Percentiles rank a stretch among this genome's conserved stretches.
Evolutionary conservation across 2,797 vertebrate genomes (phyloP).

Genomic region (Lepilemur septentrionalis): DNA sequence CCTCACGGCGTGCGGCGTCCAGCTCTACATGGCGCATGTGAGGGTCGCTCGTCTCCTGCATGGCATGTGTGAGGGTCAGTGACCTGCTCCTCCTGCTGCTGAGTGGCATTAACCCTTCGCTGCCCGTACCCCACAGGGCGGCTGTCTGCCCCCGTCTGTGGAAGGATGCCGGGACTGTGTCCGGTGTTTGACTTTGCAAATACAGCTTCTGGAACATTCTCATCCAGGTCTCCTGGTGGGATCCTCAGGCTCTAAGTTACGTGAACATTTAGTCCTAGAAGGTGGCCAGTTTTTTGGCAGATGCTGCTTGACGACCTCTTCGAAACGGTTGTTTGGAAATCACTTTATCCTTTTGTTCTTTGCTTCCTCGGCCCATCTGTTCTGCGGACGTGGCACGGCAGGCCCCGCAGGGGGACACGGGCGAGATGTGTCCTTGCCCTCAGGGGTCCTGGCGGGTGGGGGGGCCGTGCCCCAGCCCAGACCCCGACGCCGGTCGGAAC

Average conservation of each 20-base stretch:
- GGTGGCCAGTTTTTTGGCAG: fast-evolving
- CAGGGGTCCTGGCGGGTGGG: fast-evolving
- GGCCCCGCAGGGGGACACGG: fast-evolving
- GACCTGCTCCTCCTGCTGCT: fast-evolving
- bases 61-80: no score
- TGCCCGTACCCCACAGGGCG: fast-evolving
- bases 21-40: no score
- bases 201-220: neutral
- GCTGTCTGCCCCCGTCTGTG: neutral
- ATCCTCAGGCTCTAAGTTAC: neutral
- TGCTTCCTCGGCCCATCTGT: neutral
- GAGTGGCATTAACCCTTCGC: no score
- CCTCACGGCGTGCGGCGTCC: no score
- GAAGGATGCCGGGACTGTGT: fast-evolving
- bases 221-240: neutral
- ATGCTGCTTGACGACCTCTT: neutral
- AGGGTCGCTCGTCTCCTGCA: no score
- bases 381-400: fast-evolving
- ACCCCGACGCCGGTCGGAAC: fast-evolving
- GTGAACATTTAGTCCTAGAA: neutral
- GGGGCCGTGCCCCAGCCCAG: fast-evolving
- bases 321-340: neutral
- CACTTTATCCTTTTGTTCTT: neutral
- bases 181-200: fast-evolving
- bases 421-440: fast-evolving